Base-by-base conservation (phyloP, 2,888 invertebrate genomes). In the Sinopyrophorus schimmeli region DNA sequence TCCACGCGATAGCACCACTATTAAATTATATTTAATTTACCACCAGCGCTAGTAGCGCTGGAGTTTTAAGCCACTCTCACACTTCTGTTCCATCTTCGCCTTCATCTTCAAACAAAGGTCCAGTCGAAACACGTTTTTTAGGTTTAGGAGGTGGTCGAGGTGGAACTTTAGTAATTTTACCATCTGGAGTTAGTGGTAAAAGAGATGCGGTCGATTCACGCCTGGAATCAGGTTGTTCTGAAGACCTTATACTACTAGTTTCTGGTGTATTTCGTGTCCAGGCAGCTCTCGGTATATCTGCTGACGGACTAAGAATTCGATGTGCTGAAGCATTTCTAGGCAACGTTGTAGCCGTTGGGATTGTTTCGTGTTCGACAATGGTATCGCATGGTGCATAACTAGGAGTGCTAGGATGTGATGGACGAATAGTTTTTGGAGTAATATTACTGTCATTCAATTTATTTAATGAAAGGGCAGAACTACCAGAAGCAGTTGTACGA, bases 41-140 rank as follows among this genome's bases (percentile, higher is more conserved):
- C 59, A 71, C 68, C 65, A 71, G 69, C 60, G 66, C 67, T 48
- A 54, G 47, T 30, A 70, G 66, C 65, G 69, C 70, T 68, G 69
- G 67, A 65, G 70, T 69, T 65, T 63, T 65, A 58, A 73, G 71
- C 70, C 68, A 71, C 62, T 74, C 76, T 80, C 84, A 89, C 78
- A 91, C 91, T 78, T 91, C 91, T 62, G 91, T 91, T 58, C 91
- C 91, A 61, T 91, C 90, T 68, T 91, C 91, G 16, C 89, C 89
- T 74, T 91, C 91, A 69, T 91, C 91, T 69, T 91, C 90, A 67
- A 89, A 90, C 54, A 90, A 74, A 50, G 89, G 89, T 60, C 88
- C 88, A 3, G 84, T 78, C 38, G 79, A 79, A 9, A 81, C 78
- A 60, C 86, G 83, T 78, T 89, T 89, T 74, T 88, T 89, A 38